A percentile compares a stretch with the other conserved stretches of the same genome.
These are phyloP conservation scores for Chiroxiphia lanceolata DNA, from an alignment of 2,797 vertebrate genomes.

Conservation along the genomic window DNA sequence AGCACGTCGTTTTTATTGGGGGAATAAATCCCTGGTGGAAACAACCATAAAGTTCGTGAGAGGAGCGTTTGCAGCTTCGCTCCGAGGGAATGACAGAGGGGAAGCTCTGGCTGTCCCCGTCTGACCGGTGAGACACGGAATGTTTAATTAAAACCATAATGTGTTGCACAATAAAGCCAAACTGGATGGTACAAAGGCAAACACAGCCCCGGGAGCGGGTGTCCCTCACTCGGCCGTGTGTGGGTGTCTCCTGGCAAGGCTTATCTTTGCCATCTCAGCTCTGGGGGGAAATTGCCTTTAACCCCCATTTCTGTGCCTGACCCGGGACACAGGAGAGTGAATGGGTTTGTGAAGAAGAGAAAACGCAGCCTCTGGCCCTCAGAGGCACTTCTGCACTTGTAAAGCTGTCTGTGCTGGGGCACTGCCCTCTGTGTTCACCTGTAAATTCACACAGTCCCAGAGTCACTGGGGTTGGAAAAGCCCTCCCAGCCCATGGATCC, in stretches of 20 bases:
- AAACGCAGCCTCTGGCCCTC: background rate
- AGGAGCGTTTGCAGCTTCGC: background rate
- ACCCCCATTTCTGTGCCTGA: background rate
- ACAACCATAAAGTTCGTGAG: background rate
- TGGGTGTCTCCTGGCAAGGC: background rate
- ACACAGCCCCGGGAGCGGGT: background rate
- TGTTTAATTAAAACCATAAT: background rate
- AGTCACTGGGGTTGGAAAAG: accelerated
- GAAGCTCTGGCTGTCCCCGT: background rate
- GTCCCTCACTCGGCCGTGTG: background rate
- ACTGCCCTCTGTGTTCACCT: accelerated
- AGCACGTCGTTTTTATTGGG: background rate
- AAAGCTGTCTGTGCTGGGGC: background rate
- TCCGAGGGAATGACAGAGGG: background rate
- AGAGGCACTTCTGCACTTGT: accelerated
- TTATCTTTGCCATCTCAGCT: background rate
- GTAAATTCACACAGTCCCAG: background rate
- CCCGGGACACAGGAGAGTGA: background rate
- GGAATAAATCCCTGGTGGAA: background rate
- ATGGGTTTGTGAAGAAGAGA: accelerated
- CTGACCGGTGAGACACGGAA: background rate
- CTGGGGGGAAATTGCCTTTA: background rate
- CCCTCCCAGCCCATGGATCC: accelerated
- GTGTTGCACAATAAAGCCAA: background rate
- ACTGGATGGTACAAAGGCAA: background rate